Evolutionary conservation across 2,113 vertebrate species (phyloP), one percentile per base, ranked within the genome.

Genomic region (Poecilia latipinna): DNA sequence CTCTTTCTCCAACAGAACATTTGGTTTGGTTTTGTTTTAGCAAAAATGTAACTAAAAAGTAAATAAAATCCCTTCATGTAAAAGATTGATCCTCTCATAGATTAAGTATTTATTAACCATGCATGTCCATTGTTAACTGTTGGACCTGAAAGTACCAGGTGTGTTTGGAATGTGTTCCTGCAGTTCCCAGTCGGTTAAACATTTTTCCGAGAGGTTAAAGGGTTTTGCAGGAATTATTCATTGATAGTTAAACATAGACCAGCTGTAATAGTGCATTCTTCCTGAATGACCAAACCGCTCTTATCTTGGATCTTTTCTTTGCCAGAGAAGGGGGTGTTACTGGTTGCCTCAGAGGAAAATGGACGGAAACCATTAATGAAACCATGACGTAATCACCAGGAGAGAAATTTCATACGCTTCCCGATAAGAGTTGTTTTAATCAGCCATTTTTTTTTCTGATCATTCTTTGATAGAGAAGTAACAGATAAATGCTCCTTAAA

Each of bases 291-390:
- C 83, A 65, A 82, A 74, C 67, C 12, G 51, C 80, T 89, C 85
- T 92, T 91, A 94, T 92, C 93, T 88, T 12, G 48, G 86, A 88
- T 88, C 82, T 86, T 83, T 78, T 83, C 74, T 63, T 73, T 74
- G 78, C 82, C 67, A 74, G 84, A 83, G 61, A 77, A 65, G 68
- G 80, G 51, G 80, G 85, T 78, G 81, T 78, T 74, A 76, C 77
- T 82, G 19, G 33, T 51, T 63, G 78, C 67, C 72, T 78, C 54
- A 11, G 57, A 76, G 70, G 80, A 75, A 82, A 88, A 88, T 84
- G 84, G 82, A 93, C 91, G 93, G 93, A 94, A 94, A 85, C 82
- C 33, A 91, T 91, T 90, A 92, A 89, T 91, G 79, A 74, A 85
- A 79, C 75, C 73, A 65, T 92, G 91, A 92, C 84, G 84, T 92